Base-by-base conservation (phyloP, 1,140 invertebrate species). In the Cotesia glomerata region DNA sequence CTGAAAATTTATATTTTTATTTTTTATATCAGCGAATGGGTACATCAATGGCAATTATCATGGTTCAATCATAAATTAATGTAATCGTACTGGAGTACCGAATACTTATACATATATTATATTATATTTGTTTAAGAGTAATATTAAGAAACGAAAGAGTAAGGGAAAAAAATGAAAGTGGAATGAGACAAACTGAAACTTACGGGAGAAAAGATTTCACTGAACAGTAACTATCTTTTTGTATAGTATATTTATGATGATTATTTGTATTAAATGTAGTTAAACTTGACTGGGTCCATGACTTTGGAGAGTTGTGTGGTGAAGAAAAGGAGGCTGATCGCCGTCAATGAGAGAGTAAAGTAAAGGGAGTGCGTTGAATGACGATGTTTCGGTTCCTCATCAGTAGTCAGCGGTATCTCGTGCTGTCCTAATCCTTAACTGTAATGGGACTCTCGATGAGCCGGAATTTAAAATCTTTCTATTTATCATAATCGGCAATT, bases 331-430 rank as follows among this genome's bases (percentile, higher is more conserved):
- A 51, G 52, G 34, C 67, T 59, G 35, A 13, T 67, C 26, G 35
- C 11, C 14, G 16, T 18, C 36, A 45, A 51, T n/a, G 32, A 66
- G 63, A 71, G 69, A 74, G 62, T 49, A 54, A 74, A 74, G 62
- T 51, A 56, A 74, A 36, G 58, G 39, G 62, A 74, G 36, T 77
- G 73, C 74, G 58, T 78, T 69, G 72, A 74, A 75, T 77, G 80
- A 76, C 78, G 80, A 78, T 76, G 77, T 79, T 80, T 81, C 80
- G 75, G 79, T 81, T 83, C 75, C 79, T 82, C 79, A 80, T 82
- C 81, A 83, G 81, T 82, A 83, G 81, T 80, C 80, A 80, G 75
- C 72, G 69, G 77, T 69, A 66, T 75, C 69, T 75, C 80, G 77
- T 74, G 77, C 69, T 78, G 78, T 73, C 61, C 74, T 76, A 75